Base-by-base conservation (phyloP, 2,888 invertebrate genomes). In the Esperia sulphurella region DNA sequence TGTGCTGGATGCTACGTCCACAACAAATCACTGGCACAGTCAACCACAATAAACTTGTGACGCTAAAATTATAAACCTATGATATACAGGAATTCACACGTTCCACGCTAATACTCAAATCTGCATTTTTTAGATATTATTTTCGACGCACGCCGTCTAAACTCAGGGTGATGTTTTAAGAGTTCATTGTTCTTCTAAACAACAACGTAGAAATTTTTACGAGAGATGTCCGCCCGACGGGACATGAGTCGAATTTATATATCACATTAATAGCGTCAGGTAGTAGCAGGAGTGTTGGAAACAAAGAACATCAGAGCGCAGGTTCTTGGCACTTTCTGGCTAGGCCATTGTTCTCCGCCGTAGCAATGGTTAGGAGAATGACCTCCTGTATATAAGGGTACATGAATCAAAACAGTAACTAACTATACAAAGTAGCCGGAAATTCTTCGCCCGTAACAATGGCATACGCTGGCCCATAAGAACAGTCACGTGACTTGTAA, bases 211-310 rank as follows among this genome's bases (percentile, higher is more conserved):
- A 70, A 84, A 80, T 80, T 80, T 81, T 81, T 79, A 83, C 70
- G 78, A 77, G 77, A 85, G 74, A 83, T 79, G 73, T 77, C 74
- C 78, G 72, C 61, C 65, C 68, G 57, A 54, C 57, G 63, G 60
- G 59, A 79, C 87, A 79, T 65, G 85, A 49, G 50, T 67, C 71
- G 89, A 87, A 89, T 89, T 83, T 87, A 84, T 81, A 89, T 84
- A 71, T 61, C 71, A 58, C 69, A 80, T 85, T 86, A 77, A 78
- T 78, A 28, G 46, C 41, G 30, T 72, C 72, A 69, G 54, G 57
- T 65, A 65, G 59, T 65, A 61, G n/a, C n/a, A n/a, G 59, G 59
- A 73, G 60, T 67, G 61, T 73, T 69, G 59, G 73, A 79, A 79
- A 86, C 83, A 87, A 88, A 87, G 81, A 78, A 68, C 65, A 63